Evolutionary conservation across 2,113 vertebrate genomes (phyloP).

Genomic region (Grammomys dolichurus): DNA sequence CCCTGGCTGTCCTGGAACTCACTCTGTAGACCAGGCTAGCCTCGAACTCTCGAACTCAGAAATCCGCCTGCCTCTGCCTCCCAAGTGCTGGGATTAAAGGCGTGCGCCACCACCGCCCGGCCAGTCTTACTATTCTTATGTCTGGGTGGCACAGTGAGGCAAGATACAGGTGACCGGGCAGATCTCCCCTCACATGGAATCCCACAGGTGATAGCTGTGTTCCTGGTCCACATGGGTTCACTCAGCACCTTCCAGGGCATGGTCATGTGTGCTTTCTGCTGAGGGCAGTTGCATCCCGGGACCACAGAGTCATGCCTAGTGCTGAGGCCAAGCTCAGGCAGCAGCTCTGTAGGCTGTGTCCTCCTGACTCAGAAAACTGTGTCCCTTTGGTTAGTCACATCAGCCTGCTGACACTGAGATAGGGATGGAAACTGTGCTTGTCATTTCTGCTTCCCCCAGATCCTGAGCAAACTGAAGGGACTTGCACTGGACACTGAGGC

Average conservation of each 20-base stretch:
- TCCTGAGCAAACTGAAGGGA: conserved; percentile 93
- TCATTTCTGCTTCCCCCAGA: conserved; percentile 84
- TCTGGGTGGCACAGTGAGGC: neutral
- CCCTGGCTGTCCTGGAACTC: no score
- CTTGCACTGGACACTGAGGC: conserved; percentile 94
- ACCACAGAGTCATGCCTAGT: neutral
- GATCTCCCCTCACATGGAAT: neutral
- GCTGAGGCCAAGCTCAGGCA: neutral
- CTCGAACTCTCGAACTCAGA: no score
- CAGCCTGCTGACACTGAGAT: no score
- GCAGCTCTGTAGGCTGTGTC: neutral
- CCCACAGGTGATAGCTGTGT: neutral
- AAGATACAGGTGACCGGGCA: neutral
- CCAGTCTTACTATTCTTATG: neutral
- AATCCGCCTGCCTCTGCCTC: neutral
- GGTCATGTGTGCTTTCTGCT: neutral
- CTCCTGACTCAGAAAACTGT: neutral
- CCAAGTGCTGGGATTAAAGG: neutral
- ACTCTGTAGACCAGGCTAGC: no score
- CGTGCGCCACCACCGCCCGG: no score
- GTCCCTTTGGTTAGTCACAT: neutral
- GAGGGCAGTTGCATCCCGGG: neutral
- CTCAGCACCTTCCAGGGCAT: no score
- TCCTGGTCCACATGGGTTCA: neutral
- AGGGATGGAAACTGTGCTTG: neutral